These are phyloP conservation scores for Corythoichthys haematopterus DNA, from an alignment of 2,113 vertebrate genomes.

Conservation along the genomic window DNA sequence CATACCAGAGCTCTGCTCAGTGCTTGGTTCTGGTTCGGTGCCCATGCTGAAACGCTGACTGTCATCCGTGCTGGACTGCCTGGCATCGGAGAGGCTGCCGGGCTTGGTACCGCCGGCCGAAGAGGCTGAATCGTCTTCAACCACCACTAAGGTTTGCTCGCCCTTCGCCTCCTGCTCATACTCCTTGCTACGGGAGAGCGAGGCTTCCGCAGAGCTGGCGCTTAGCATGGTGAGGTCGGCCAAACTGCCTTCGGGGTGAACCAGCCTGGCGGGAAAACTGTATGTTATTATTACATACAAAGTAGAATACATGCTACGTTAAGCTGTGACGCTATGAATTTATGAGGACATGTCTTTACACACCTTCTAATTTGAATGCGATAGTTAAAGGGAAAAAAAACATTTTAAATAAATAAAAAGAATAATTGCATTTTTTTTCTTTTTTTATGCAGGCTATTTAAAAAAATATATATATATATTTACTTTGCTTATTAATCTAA, in stretches of 20 bases:
- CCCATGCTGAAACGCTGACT: conserved; percentile 63
- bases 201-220: conserved; percentile 64
- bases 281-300: conserved; percentile 5
- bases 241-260: conserved; percentile 88
- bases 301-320: neutral
- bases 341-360: conserved; percentile 32
- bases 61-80: conserved; percentile 64
- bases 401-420: neutral
- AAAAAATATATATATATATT: too few species aligned
- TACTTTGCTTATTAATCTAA: too few species aligned
- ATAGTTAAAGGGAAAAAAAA: neutral
- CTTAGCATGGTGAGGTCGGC: conserved; percentile 91
- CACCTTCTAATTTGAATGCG: neutral
- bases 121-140: conserved; percentile 54
- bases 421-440: too few species aligned
- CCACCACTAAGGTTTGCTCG: conserved; percentile 60
- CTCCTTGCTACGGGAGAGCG: conserved; percentile 60
- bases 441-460: too few species aligned
- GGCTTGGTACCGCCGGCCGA: conserved; percentile 53
- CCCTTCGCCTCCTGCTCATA: conserved; percentile 35
- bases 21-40: conserved; percentile 70
- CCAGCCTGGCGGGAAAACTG: conserved; percentile 73
- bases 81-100: conserved; percentile 41
- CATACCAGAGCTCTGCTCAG: conserved; percentile 85
- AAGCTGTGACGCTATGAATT: conserved; percentile 31